Evolutionary conservation across 2,797 vertebrate species (phyloP).

Genomic region (Halcyon chelicuti): DNA sequence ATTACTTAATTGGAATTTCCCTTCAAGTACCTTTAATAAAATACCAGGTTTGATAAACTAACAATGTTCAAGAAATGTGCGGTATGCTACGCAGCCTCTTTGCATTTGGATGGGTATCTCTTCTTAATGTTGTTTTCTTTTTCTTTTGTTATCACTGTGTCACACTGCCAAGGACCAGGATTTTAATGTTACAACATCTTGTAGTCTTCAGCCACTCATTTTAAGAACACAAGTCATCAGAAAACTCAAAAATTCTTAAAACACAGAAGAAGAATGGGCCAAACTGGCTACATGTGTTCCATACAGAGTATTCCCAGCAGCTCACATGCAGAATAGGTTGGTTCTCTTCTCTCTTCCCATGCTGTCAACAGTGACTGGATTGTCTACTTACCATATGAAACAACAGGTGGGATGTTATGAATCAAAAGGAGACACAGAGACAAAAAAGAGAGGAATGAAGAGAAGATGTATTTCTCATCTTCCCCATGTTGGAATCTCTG

Average conservation of each 20-base stretch:
- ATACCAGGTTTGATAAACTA: background rate
- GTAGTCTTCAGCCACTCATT: background rate
- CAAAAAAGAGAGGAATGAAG: background rate
- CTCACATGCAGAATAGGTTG: background rate
- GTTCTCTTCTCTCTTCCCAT: background rate
- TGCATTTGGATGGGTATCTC: background rate
- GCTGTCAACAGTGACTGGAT: background rate
- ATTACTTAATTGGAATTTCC: slow-evolving; percentile 41
- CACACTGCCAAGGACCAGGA: background rate
- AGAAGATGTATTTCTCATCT: background rate
- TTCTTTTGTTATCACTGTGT: background rate
- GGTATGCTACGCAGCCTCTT: background rate
- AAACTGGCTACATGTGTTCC: background rate
- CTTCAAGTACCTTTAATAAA: background rate
- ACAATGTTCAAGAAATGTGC: background rate
- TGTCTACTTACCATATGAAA: background rate
- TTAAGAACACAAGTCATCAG: background rate
- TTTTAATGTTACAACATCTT: background rate
- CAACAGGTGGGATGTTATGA: background rate
- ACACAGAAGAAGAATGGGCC: background rate
- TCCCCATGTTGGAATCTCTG: background rate
- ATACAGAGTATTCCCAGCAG: background rate
- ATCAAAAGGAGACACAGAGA: background rate
- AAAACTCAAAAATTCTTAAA: background rate
- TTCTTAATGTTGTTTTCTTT: background rate